These are phyloP conservation scores for Gymnopithys bicolor DNA, from an alignment of 2,797 vertebrate genomes.

Conservation along the genomic window DNA sequence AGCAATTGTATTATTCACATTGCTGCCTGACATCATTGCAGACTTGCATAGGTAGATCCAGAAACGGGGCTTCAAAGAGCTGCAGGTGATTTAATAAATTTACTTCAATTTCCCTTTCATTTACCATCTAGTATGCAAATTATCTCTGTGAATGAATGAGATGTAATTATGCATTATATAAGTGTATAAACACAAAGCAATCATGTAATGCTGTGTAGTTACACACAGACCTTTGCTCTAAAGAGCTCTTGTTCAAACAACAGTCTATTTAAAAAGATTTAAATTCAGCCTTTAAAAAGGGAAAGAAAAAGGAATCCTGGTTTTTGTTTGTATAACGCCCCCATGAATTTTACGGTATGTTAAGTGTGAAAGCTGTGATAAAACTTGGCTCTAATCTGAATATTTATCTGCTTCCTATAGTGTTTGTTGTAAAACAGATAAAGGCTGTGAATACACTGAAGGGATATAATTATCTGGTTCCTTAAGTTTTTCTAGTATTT, in stretches of 20 bases:
- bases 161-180: slow-evolving; percentile 59
- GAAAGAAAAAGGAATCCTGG: background rate
- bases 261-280: slow-evolving; percentile 20
- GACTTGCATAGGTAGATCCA: slow-evolving; percentile 11
- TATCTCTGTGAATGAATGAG: slow-evolving; percentile 16
- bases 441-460: background rate
- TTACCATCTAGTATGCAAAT: slow-evolving; percentile 65
- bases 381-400: background rate
- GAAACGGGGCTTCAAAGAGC: background rate
- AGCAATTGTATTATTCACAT: background rate
- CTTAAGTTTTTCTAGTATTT: background rate
- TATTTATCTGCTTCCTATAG: background rate
- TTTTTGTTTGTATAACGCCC: background rate
- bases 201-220: slow-evolving; percentile 32
- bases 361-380: background rate
- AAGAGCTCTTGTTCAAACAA: slow-evolving; percentile 22
- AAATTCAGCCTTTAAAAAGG: background rate
- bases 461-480: slow-evolving; percentile 1
- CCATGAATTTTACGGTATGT: background rate
- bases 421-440: background rate
- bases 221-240: slow-evolving; percentile 26
- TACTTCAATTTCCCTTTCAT: slow-evolving; percentile 53
- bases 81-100: slow-evolving; percentile 51
- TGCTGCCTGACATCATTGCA: slow-evolving; percentile 3
- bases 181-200: slow-evolving; percentile 36